These are phyloP conservation scores for Coelopa frigida DNA, from an alignment of 1,140 invertebrate genomes.

Conservation along the genomic window DNA sequence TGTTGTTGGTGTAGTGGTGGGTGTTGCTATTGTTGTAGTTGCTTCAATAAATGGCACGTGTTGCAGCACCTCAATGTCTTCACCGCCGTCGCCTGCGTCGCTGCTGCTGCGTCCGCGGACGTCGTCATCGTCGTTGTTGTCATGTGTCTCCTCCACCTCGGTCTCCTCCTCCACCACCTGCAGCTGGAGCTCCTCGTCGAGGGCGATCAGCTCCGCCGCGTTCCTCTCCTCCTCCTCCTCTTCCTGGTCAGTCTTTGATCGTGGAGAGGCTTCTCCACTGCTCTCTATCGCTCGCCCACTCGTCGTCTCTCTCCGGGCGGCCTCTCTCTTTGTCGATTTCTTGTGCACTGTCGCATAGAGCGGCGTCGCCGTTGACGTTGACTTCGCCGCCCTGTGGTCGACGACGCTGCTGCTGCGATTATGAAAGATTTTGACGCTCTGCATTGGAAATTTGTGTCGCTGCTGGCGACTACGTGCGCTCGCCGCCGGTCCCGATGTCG, in stretches of 20 bases:
- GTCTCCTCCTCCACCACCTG: no score
- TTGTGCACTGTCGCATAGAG: conserved; percentile 18
- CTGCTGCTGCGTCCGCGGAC: conserved; percentile 8
- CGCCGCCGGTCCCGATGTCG: conserved; percentile 9
- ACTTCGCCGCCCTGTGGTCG: conserved; percentile 4
- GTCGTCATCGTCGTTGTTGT: conserved; percentile 5
- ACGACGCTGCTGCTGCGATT: conserved; percentile 29
- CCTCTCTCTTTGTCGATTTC: no score
- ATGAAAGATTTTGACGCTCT: conserved; percentile 45
- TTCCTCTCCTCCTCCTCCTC: no score
- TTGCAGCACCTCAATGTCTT: neutral
- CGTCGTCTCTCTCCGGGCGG: no score
- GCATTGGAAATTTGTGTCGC: conserved; percentile 43
- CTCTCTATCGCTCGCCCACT: no score
- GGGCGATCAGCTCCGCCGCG: no score
- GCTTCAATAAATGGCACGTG: neutral
- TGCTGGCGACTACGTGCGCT: conserved; percentile 37
- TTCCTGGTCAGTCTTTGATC: no score
- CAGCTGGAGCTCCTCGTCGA: no score
- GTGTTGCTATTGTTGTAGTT: no score
- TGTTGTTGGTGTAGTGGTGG: no score
- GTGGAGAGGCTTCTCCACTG: no score
- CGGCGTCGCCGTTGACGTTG: conserved; percentile 1
- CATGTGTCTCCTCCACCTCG: conserved; percentile 6
- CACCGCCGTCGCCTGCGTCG: neutral